Evolutionary conservation across 2,113 vertebrate genomes (phyloP), one percentile per base, ranked within the genome.

Genomic region (Nannobrachium achirus): DNA sequence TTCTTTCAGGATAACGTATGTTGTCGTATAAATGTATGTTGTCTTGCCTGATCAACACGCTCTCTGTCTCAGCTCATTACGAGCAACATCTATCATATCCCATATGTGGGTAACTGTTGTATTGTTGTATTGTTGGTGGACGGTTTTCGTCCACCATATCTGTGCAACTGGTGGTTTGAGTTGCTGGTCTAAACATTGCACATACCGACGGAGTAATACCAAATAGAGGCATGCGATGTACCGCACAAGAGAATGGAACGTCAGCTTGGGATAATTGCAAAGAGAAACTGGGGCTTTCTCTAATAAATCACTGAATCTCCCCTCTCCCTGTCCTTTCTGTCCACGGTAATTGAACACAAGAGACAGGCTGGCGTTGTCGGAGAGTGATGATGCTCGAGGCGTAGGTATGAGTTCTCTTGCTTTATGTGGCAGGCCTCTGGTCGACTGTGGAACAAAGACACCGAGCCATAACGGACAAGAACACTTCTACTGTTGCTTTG

Each of bases 141-240:
- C 33, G 80, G n/a, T n/a, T n/a, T n/a, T n/a, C 8, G 78, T 75
- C 72, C 73, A 71, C 72, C 33, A 18, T 58, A 51, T 55, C 69
- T 56, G 38, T 62, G 0, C 39, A n/a, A 59, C 56, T 58, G 62
- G 15, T 64, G 58, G 65, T 64, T 73, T 61, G 50, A 77, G 80
- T 68, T 86, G 67, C 71, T 58, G 66, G 63, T 87, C 42, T 20
- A 84, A 88, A 88, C 79, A 81, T 56, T 18, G 40, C 50, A 42
- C 77, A 64, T 65, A 38, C 63, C 77, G 48, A 50, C 18, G 13
- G 1, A 8, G 10, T 25, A 39, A 64, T 69, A 44, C 42, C 16
- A 80, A 73, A 78, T 71, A 78, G 68, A 64, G 73, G 84, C 61
- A 45, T 50, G 50, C 0, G 7, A 71, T 20, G 48, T 16, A 38